phyloP scores from a whole-genome alignment of 2,113 vertebrate species.

The Scytalopus superciliaris region DNA sequence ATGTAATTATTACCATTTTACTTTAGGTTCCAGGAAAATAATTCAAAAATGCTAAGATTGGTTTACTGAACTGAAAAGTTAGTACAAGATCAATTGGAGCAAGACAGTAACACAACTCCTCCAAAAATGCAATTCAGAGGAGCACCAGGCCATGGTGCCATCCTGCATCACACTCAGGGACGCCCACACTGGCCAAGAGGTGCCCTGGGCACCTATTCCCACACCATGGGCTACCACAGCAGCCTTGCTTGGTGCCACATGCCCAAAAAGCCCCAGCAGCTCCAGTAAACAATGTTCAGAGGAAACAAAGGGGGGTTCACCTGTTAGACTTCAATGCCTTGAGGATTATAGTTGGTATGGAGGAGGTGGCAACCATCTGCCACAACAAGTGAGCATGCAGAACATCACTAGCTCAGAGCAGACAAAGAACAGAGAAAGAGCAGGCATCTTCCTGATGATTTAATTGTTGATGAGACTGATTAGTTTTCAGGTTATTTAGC shows the following conservation, averaged over 20 bases:
- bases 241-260: not conserved
- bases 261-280: not conserved
- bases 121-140: not conserved
- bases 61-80: not conserved
- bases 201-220: not conserved
- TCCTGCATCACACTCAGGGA: not conserved
- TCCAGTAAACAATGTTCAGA: not conserved
- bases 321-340: not conserved
- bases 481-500: not conserved
- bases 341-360: not conserved
- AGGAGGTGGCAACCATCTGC: not conserved
- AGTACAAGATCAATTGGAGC: not conserved
- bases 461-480: not conserved
- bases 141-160: not conserved
- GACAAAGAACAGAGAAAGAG: not conserved
- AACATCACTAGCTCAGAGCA: not conserved
- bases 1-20: not conserved
- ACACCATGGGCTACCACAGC: not conserved
- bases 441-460: not conserved
- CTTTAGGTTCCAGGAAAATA: not conserved
- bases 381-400: fast-evolving
- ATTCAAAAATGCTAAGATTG: not conserved
- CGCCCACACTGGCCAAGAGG: not conserved
- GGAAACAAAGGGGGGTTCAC: not conserved
- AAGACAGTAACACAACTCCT: fast-evolving